Evolutionary conservation across 2,888 invertebrate genomes (phyloP), one percentile per base, ranked within the genome.

Genomic region (Phoronis australis): DNA sequence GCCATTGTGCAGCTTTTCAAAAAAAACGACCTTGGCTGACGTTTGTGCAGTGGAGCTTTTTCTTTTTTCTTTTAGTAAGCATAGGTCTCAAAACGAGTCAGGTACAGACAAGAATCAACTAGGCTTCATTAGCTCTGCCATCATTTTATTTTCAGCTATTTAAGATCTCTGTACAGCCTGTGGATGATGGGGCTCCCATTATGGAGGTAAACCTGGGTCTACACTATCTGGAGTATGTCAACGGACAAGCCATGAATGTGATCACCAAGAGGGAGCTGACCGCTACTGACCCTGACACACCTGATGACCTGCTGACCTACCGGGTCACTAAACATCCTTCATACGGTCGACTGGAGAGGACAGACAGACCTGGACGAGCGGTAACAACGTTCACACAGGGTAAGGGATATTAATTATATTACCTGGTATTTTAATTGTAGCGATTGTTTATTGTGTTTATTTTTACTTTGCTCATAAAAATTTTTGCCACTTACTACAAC

Each of bases 131-230:
- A n/a, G n/a, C n/a, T n/a, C n/a, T n/a, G n/a, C n/a, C n/a, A n/a
- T 31, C 31, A 31, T 15, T 42, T 25, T 38, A 47, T 48, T 51
- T 61, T 31, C 52, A 74, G 74, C 55, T 56, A 26, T 69, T 74
- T 54, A 41, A 60, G 20, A 71, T 74, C 21, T 59, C 60, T 2
- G 59, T 74, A 23, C 45, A 66, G 9, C 66, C 68, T 2, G 52
- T 68, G 45, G 74, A 73, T 65, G 69, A 71, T 60, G 69, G 67
- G 3, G 64, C 57, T 42, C 72, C 73, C n/a, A 56, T 70, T 2
- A 54, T 74, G n/a, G 53, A 61, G 23, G 56, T 56, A 21, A 74
- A 74, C 50, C 45, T 62, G 6, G 70, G 69, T 3, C 56, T 72
- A n/a, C 65, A 68, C 39, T 69, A 63, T 50, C 59, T 73, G 27